Evolutionary conservation across 2,888 invertebrate genomes (phyloP).

Genomic region (Zhuqinia jingwanae): DNA sequence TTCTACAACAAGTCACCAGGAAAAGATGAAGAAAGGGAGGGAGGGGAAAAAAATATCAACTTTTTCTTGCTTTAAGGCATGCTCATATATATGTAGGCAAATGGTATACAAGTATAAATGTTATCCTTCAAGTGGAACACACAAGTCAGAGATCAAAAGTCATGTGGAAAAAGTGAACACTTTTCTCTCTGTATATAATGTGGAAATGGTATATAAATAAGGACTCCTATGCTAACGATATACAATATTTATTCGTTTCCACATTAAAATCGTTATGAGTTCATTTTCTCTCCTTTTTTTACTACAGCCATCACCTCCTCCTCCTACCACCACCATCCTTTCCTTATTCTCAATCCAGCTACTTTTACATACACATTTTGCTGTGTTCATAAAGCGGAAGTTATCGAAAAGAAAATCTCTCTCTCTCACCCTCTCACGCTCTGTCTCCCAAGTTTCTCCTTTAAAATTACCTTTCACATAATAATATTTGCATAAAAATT

Average conservation of each 20-base stretch:
- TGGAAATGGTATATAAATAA: too few species aligned
- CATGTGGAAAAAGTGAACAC: slow-evolving; percentile 55
- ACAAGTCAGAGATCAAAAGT: slow-evolving; percentile 66
- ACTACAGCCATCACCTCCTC: neutral
- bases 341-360: slow-evolving; percentile 8
- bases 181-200: neutral
- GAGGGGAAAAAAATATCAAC: slow-evolving; percentile 48
- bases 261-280: slow-evolving; percentile 17
- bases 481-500: slow-evolving; percentile 53
- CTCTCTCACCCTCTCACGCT: neutral
- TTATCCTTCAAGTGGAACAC: slow-evolving; percentile 66
- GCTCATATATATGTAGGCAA: slow-evolving; percentile 46
- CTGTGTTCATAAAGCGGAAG: slow-evolving; percentile 30
- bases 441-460: neutral
- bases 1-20: neutral
- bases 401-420: slow-evolving; percentile 35
- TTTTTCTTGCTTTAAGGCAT: slow-evolving; percentile 49
- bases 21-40: neutral
- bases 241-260: too few species aligned
- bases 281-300: slow-evolving; percentile 46
- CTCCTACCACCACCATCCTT: neutral
- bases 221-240: too few species aligned
- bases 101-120: slow-evolving; percentile 67
- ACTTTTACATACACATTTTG: slow-evolving; percentile 16
- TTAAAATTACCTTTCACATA: slow-evolving; percentile 28